Conservation (phyloP, 2,797 vertebrate species). For the Hylomyscus alleni region DNA sequence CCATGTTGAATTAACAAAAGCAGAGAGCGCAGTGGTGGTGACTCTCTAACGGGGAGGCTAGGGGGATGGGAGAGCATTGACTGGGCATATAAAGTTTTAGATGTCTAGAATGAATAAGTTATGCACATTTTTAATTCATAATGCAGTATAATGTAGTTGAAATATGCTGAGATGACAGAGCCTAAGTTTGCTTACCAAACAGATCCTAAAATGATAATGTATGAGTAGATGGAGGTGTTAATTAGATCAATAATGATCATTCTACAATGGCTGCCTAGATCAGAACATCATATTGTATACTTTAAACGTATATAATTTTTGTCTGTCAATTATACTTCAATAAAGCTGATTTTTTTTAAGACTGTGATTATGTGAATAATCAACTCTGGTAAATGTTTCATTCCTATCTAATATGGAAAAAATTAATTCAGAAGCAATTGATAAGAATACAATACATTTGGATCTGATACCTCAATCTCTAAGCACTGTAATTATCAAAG, state of each 20-base stretch:
- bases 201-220: neutral
- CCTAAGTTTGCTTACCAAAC: neutral
- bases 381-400: slow-evolving; percentile 76
- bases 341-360: neutral
- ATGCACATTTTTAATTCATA: neutral
- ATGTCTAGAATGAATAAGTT: neutral
- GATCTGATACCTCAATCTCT: slow-evolving; percentile 69
- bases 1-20: neutral
- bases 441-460: slow-evolving; percentile 78
- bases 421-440: slow-evolving; percentile 75
- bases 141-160: too few relatives aligned
- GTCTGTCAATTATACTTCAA: neutral
- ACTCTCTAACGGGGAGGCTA: neutral
- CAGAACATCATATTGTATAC: neutral
- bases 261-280: neutral
- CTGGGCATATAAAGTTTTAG: neutral
- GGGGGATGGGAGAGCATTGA: neutral
- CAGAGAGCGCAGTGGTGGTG: neutral
- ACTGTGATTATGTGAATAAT: slow-evolving; percentile 43
- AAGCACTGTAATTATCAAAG: slow-evolving; percentile 77
- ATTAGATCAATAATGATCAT: neutral
- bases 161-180: neutral
- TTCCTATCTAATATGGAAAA: slow-evolving; percentile 69
- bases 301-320: neutral
- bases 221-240: neutral